These are phyloP conservation scores for Helogale parvula DNA, from an alignment of 2,113 vertebrate genomes.

Conservation along the genomic window DNA sequence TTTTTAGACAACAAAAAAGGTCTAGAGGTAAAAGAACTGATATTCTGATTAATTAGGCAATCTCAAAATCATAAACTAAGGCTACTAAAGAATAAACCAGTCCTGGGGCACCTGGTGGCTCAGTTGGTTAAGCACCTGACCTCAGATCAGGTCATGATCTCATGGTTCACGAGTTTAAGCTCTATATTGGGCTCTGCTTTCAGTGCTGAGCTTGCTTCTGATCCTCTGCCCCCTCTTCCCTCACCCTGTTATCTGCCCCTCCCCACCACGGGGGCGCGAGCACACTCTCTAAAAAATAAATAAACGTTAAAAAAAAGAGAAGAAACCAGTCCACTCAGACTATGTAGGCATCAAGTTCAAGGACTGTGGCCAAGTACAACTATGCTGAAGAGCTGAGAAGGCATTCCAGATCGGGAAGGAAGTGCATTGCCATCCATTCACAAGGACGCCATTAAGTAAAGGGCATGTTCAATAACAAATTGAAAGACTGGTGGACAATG, in stretches of 20 bases:
- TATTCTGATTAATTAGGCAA: not conserved
- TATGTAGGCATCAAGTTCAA: not conserved
- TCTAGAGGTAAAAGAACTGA: not conserved
- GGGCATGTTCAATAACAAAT: not conserved
- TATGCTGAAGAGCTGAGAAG: not conserved
- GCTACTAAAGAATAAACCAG: not conserved
- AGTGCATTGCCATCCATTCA: not conserved
- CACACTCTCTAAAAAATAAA: too few relatives aligned
- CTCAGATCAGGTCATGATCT: too few relatives aligned
- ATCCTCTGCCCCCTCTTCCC: too few relatives aligned
- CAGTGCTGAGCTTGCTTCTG: too few relatives aligned
- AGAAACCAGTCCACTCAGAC: not conserved
- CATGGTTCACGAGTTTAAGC: too few relatives aligned
- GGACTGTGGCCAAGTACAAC: not conserved
- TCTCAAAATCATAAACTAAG: not conserved
- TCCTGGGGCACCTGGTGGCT: not conserved
- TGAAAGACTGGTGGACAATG: not conserved
- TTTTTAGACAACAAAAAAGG: not conserved
- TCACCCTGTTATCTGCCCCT: too few relatives aligned
- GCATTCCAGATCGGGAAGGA: not conserved
- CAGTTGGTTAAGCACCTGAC: too few relatives aligned
- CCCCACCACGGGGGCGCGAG: too few relatives aligned
- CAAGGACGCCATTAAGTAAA: not conserved
- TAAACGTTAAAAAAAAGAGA: not conserved
- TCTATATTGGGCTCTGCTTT: too few relatives aligned